A percentile compares a stretch with the other conserved stretches of the same genome.
Conservation (phyloP, 35 echinoderm and acorn worm species). For the Amphiura filiformis region DNA sequence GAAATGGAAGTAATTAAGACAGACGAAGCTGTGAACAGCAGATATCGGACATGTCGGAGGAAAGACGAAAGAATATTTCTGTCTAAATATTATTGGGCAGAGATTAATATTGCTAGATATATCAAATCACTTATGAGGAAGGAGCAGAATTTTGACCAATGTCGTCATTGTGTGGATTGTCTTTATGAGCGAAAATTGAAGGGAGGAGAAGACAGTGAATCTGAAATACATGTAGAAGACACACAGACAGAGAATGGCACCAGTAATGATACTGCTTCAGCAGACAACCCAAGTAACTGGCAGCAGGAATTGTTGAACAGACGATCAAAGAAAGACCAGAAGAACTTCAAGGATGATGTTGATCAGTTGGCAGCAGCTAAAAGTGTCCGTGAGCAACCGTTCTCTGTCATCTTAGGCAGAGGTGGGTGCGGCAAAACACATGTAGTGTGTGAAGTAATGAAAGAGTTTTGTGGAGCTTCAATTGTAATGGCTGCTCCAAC, state of each 20-base stretch:
- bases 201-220: background rate
- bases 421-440: conserved; percentile 79
- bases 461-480: background rate
- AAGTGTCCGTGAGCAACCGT: conserved; percentile 13
- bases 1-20: background rate
- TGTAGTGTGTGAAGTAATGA: conserved; percentile 36
- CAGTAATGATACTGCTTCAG: background rate
- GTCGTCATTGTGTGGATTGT: background rate
- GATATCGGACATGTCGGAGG: too few species aligned
- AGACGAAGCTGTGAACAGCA: background rate
- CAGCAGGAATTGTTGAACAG: background rate
- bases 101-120: background rate
- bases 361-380: conserved; percentile 27
- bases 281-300: background rate
- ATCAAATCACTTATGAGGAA: background rate
- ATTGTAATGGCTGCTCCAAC: conserved; percentile 71
- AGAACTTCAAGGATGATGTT: conserved; percentile 30
- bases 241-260: background rate
- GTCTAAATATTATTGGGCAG: background rate
- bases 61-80: background rate
- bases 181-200: background rate
- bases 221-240: background rate
- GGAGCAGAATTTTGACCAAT: background rate
- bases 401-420: conserved; percentile 59
- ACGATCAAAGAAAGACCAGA: background rate